Evolutionary conservation across 2,113 vertebrate genomes (phyloP).

Genomic region (Gorsachius goisagi): DNA sequence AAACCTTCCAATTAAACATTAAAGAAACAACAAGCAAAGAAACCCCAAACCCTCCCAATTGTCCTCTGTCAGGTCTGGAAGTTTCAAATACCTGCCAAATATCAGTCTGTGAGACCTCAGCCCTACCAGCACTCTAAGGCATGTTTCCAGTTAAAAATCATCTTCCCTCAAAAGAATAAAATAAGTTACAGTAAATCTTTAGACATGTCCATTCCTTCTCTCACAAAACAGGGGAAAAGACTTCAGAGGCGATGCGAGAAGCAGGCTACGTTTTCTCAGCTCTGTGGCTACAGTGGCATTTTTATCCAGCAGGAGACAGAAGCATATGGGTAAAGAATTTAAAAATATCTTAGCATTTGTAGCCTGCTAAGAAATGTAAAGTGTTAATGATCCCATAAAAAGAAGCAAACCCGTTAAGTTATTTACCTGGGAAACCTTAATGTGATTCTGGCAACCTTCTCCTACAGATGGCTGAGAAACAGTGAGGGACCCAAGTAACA

Average conservation of each 20-base stretch:
- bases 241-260: neutral
- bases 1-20: neutral
- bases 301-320: neutral
- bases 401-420: neutral
- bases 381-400: neutral
- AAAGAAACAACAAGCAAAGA: neutral
- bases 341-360: neutral
- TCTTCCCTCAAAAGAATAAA: neutral
- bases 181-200: neutral
- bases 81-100: neutral
- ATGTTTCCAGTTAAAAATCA: neutral
- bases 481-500: neutral
- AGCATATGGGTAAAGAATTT: neutral
- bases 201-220: neutral
- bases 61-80: neutral
- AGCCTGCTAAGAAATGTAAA: neutral
- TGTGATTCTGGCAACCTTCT: neutral
- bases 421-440: neutral
- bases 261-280: neutral
- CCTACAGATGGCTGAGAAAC: neutral
- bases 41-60: neutral
- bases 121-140: neutral
- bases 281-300: neutral
- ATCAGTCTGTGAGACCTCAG: neutral
- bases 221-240: neutral